Conservation (phyloP, 2,797 vertebrate species). For the Falco peregrinus region DNA sequence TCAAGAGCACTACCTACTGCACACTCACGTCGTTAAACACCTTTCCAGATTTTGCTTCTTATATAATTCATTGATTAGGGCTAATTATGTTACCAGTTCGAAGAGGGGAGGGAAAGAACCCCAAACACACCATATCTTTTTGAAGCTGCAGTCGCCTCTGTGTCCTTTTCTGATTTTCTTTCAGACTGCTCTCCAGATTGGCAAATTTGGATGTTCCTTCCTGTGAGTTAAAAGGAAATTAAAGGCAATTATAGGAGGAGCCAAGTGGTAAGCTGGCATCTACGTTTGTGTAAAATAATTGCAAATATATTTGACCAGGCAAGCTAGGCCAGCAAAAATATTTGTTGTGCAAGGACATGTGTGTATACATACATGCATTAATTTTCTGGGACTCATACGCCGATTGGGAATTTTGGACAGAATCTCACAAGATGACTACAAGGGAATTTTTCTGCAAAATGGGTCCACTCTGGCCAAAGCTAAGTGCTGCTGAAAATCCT, state of each 20-base stretch:
- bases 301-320: neutral
- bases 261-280: neutral
- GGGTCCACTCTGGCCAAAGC: neutral
- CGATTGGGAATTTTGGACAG: neutral
- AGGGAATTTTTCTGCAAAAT: neutral
- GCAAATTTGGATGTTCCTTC: constrained; percentile 98
- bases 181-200: constrained; percentile 90
- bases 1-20: neutral
- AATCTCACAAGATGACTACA: neutral
- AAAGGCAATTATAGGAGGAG: neutral
- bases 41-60: neutral
- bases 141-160: constrained; percentile 91
- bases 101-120: neutral
- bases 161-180: constrained; percentile 94
- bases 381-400: neutral
- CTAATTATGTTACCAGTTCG: neutral
- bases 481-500: neutral
- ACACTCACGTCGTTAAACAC: neutral
- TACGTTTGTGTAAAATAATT: neutral
- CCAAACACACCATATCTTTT: constrained; percentile 87
- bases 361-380: fast-evolving
- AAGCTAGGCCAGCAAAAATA: neutral
- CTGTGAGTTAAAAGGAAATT: constrained; percentile 69
- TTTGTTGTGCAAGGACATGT: neutral
- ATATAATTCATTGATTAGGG: neutral